Conservation (phyloP, 1,140 invertebrate species). For the Drosophila dunni region DNA sequence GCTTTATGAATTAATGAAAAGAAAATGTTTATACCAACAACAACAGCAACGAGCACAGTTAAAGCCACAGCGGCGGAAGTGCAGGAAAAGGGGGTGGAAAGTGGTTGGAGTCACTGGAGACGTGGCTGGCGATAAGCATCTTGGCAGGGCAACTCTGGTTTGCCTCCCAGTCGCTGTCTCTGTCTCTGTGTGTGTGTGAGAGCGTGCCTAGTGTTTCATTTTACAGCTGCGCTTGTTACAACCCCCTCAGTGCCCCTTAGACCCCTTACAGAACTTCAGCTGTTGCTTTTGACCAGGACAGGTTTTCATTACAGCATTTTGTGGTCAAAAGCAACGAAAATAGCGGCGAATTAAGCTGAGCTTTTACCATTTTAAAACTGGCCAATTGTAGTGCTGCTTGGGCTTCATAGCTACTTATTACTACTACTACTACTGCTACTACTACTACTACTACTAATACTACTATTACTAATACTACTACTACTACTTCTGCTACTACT, state of each 20-base stretch:
- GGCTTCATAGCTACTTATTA: too few species aligned
- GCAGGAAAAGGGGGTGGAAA: not conserved
- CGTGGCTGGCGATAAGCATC: slow-evolving; percentile 51
- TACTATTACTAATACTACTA: too few species aligned
- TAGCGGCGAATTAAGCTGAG: not conserved
- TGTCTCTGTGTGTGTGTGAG: slow-evolving; percentile 17
- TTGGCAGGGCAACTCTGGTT: slow-evolving; percentile 29
- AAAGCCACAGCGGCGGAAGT: slow-evolving; percentile 12
- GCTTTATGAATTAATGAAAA: slow-evolving; percentile 82
- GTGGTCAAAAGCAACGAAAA: slow-evolving; percentile 9
- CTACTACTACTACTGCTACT: too few species aligned
- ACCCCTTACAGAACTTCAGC: slow-evolving; percentile 4
- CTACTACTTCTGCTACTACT: too few species aligned
- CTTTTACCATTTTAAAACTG: too few species aligned
- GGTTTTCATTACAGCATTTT: slow-evolving; percentile 47
- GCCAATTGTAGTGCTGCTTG: too few species aligned
- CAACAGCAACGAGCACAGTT: slow-evolving; percentile 18
- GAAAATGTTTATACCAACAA: slow-evolving; percentile 74
- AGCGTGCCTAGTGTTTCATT: slow-evolving; percentile 53
- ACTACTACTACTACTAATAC: too few species aligned
- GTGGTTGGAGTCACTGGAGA: slow-evolving; percentile 14
- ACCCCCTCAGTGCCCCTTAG: not conserved
- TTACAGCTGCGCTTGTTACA: slow-evolving; percentile 49
- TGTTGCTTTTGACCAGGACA: slow-evolving; percentile 40
- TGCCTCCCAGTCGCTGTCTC: slow-evolving; percentile 1